Conservation (phyloP, 1,140 invertebrate species). For the Lamellibrachia luymesi region DNA sequence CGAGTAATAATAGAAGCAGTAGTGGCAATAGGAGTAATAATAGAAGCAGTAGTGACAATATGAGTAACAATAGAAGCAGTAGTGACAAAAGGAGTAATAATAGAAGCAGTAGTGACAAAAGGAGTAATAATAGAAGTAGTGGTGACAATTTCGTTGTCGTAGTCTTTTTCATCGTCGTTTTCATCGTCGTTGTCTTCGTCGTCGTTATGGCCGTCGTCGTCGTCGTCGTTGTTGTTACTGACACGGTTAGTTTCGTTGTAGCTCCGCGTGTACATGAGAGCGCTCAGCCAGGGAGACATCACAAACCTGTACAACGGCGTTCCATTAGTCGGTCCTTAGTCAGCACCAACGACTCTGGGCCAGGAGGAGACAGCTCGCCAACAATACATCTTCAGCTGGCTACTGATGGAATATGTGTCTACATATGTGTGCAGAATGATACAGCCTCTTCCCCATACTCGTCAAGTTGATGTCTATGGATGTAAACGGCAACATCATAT, state of each 20-base stretch:
- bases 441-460: not conserved
- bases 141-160: not conserved
- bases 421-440: not conserved
- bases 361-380: no score
- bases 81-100: not conserved
- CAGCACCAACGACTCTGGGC: no score
- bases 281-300: not conserved
- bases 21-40: not conserved
- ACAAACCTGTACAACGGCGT: not conserved
- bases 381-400: not conserved
- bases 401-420: no score
- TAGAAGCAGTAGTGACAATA: not conserved
- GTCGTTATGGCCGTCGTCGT: constrained; percentile 1
- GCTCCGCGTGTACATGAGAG: not conserved
- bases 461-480: not conserved
- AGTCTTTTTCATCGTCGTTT: no score
- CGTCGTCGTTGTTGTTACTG: not conserved
- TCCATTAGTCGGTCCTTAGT: not conserved
- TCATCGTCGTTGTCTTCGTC: no score
- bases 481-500: not conserved
- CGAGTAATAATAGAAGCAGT: no score
- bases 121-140: not conserved
- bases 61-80: not conserved
- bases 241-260: not conserved
- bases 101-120: not conserved